These are phyloP conservation scores for Bostrychus sinensis DNA, from an alignment of 2,113 vertebrate genomes.

Conservation along the genomic window DNA sequence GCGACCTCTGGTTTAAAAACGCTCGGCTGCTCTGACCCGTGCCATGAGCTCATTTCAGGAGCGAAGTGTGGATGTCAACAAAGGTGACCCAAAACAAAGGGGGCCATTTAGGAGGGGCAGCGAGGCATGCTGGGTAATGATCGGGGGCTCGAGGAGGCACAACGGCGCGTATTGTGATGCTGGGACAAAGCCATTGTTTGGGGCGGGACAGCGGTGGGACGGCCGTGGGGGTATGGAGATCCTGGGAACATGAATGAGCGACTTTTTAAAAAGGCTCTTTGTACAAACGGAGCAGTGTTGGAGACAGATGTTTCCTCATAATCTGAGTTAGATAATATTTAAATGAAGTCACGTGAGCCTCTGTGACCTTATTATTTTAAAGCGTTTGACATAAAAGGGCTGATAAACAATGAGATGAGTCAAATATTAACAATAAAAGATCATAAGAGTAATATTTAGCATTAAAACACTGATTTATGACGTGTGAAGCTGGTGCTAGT, in stretches of 20 bases:
- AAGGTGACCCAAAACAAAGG: slow-evolving; percentile 54
- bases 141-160: slow-evolving; percentile 26
- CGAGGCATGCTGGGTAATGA: slow-evolving; percentile 67
- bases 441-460: too few relatives aligned
- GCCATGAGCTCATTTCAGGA: slow-evolving; percentile 1
- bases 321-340: background rate
- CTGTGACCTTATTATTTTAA: background rate
- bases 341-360: background rate
- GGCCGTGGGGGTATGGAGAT: too few relatives aligned
- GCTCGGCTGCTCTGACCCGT: background rate
- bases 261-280: background rate
- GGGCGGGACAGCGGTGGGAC: slow-evolving; percentile 42
- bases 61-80: slow-evolving; percentile 51
- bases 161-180: slow-evolving; percentile 62
- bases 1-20: too few relatives aligned
- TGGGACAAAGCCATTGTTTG: slow-evolving; percentile 68
- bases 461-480: too few relatives aligned
- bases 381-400: too few relatives aligned
- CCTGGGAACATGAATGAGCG: slow-evolving; percentile 25
- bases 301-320: background rate
- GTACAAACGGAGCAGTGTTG: background rate
- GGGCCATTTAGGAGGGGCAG: slow-evolving; percentile 48
- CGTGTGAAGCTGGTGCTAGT: too few relatives aligned
- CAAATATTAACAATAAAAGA: too few relatives aligned
- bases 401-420: too few relatives aligned